These are phyloP conservation scores for Clepsis dumicolana DNA, from an alignment of 2,888 invertebrate species.

Conservation along the genomic window DNA sequence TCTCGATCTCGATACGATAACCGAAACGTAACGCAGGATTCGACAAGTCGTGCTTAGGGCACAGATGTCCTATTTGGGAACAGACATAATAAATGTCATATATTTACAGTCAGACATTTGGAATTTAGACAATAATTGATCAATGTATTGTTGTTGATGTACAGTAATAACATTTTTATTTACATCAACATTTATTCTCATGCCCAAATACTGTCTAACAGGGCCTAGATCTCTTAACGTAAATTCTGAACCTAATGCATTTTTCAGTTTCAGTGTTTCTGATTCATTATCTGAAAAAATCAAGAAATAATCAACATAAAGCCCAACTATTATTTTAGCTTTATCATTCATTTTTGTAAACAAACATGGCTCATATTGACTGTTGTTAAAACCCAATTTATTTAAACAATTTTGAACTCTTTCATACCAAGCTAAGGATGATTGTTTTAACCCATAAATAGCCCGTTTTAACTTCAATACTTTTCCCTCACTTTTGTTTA, in stretches of 20 bases:
- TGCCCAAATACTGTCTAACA: constrained; percentile 24
- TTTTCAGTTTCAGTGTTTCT: not conserved
- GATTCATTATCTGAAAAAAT: not conserved
- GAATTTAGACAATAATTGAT: constrained; percentile 30
- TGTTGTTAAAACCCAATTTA: constrained; percentile 21
- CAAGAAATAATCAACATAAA: constrained; percentile 1
- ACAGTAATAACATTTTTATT: constrained; percentile 7
- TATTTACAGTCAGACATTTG: constrained; percentile 32
- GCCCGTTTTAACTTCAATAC: constrained; percentile 46
- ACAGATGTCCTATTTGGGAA: too few relatives aligned
- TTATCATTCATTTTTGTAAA: too few relatives aligned
- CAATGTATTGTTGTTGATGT: constrained; percentile 26
- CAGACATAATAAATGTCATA: too few relatives aligned
- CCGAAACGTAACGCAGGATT: too few relatives aligned
- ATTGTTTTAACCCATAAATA: constrained; percentile 48
- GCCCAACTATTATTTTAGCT: not conserved
- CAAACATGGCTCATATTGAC: constrained; percentile 30
- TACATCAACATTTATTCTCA: constrained; percentile 10
- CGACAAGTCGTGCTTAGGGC: too few relatives aligned
- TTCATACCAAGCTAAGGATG: constrained; percentile 44
- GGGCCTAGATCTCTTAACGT: not conserved
- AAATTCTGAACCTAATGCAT: not conserved
- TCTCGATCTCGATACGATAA: too few relatives aligned
- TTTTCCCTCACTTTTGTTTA: constrained; percentile 40
- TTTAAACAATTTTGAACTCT: constrained; percentile 24